A percentile compares a stretch with the other conserved stretches of the same genome.
Conservation (phyloP, 2,797 vertebrate genomes). For the Silurus lanzhouensis region DNA sequence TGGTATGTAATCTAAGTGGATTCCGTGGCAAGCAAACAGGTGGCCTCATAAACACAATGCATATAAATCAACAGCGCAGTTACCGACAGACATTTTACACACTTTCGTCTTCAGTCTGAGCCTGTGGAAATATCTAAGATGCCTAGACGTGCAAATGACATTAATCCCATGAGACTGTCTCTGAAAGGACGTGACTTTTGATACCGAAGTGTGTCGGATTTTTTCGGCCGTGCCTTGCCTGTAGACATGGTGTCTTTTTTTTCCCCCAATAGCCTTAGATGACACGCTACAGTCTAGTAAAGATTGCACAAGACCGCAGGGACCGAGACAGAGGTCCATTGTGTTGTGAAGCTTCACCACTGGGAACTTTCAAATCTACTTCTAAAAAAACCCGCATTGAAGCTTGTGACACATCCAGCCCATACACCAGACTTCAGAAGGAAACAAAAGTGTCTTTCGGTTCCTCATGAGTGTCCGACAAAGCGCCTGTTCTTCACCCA, state of each 20-base stretch:
- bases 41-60: conserved; percentile 51
- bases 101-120: conserved; percentile 23
- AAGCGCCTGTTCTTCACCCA: conserved; percentile 68
- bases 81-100: not conserved
- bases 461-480: conserved; percentile 61
- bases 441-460: conserved; percentile 76
- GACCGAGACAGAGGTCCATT: conserved; percentile 72
- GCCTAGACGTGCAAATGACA: conserved; percentile 10
- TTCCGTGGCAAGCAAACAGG: conserved; percentile 62
- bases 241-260: conserved; percentile 55
- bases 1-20: conserved; percentile 54
- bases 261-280: conserved; percentile 37
- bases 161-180: not conserved
- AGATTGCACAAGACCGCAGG: conserved; percentile 49
- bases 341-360: conserved; percentile 62
- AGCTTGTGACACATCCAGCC: conserved; percentile 68
- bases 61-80: conserved; percentile 17
- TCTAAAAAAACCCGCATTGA: conserved; percentile 66
- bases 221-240: conserved; percentile 43
- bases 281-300: conserved; percentile 56
- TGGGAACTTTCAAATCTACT: conserved; percentile 61
- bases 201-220: conserved; percentile 47
- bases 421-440: conserved; percentile 64
- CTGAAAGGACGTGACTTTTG: conserved; percentile 12
- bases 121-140: conserved; percentile 22